Percentiles rank a stretch among this genome's conserved stretches.
phyloP scores from a whole-genome alignment of 53 echinoderm and acorn worm genomes.

The Paracentrotus lividus region DNA sequence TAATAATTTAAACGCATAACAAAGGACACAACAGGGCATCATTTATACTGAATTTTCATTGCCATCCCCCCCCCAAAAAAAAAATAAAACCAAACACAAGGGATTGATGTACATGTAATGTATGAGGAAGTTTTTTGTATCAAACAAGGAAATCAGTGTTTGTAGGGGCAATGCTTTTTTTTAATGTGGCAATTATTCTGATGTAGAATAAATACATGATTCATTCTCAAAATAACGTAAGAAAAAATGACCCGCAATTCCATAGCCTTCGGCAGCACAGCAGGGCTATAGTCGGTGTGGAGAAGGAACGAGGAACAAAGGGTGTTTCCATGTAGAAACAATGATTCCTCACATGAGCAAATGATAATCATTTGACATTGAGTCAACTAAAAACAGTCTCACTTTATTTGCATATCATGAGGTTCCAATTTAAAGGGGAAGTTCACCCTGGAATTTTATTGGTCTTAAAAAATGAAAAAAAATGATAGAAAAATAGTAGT shows the following conservation, averaged over 20 bases:
- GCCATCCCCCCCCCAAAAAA: too few species aligned
- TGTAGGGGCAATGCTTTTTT: neutral
- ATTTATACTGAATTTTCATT: too few species aligned
- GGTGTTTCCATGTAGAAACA: neutral
- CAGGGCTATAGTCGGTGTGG: neutral
- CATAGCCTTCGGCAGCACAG: neutral
- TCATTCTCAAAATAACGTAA: conserved; percentile 30
- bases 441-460: too few species aligned
- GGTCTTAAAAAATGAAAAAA: too few species aligned
- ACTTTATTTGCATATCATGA: too few species aligned
- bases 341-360: neutral
- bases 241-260: neutral
- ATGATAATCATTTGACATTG: too few species aligned
- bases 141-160: conserved; percentile 34
- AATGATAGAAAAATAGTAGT: too few species aligned
- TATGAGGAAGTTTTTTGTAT: neutral
- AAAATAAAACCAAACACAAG: too few species aligned
- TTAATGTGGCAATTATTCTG: neutral
- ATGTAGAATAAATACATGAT: neutral
- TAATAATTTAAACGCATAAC: too few species aligned
- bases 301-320: neutral
- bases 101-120: neutral
- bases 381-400: too few species aligned
- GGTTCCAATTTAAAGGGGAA: too few species aligned
- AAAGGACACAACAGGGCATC: too few species aligned